These are phyloP conservation scores for Rhodinocichla rosea DNA, from an alignment of 2,113 vertebrate species.

Conservation along the genomic window DNA sequence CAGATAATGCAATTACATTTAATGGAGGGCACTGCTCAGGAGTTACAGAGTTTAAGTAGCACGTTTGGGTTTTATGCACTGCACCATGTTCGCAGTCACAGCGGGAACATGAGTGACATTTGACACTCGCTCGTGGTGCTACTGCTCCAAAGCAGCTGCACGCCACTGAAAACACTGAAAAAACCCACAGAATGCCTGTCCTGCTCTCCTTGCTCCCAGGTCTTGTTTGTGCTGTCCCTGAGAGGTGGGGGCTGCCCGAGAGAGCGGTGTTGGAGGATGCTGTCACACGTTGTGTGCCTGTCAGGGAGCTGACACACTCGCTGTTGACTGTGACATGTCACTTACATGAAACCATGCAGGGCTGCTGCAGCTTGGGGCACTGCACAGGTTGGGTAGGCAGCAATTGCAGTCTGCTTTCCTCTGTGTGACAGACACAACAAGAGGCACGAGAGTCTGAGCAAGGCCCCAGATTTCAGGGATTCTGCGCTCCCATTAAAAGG, in stretches of 20 bases:
- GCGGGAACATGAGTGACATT: slow-evolving; percentile 34
- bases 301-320: slow-evolving; percentile 4
- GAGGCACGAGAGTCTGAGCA: not conserved
- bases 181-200: not conserved
- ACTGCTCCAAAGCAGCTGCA: not conserved
- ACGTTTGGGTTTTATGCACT: slow-evolving; percentile 52
- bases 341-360: slow-evolving; percentile 1
- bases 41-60: slow-evolving; percentile 60
- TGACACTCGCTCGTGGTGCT: not conserved
- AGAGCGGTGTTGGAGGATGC: not conserved
- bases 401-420: not conserved
- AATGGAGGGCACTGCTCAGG: slow-evolving; percentile 66
- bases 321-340: not conserved
- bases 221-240: not conserved
- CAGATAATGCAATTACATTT: slow-evolving; percentile 72
- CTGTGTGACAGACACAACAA: not conserved
- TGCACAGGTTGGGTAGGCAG: not conserved
- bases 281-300: not conserved
- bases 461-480: not conserved
- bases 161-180: not conserved
- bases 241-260: not conserved
- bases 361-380: slow-evolving; percentile 1
- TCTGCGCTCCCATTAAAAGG: not conserved
- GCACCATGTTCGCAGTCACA: not conserved
- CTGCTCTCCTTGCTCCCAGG: not conserved